phyloP scores from a whole-genome alignment of 35 echinoderm and acorn worm species.

The Apostichopus californicus region DNA sequence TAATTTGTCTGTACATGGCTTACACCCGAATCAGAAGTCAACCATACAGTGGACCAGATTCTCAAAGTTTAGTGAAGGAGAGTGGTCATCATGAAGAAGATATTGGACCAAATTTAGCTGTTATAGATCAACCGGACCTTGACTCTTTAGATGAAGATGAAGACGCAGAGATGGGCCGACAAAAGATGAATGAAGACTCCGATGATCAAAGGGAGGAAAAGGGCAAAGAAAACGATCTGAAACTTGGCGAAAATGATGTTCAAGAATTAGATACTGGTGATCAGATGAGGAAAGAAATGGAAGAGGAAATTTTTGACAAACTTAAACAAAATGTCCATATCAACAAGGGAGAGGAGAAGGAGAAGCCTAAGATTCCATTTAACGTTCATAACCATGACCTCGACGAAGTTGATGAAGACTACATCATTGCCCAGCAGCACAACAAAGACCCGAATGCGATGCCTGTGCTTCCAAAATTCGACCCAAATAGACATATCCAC shows the following conservation, averaged over 20 bases:
- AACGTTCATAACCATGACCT: slow-evolving; percentile 40
- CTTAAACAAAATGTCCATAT: neutral
- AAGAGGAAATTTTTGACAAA: neutral
- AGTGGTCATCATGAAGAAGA: neutral
- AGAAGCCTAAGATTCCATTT: slow-evolving; percentile 31
- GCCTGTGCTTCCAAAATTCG: slow-evolving; percentile 53
- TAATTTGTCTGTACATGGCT: neutral
- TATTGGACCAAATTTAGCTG: slow-evolving; percentile 27
- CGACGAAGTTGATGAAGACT: slow-evolving; percentile 44
- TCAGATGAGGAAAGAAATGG: neutral
- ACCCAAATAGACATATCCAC: slow-evolving; percentile 64
- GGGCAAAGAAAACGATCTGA: neutral
- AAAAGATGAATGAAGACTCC: neutral
- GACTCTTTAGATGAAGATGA: neutral
- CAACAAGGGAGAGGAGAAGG: neutral
- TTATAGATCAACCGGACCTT: neutral
- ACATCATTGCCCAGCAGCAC: slow-evolving; percentile 39
- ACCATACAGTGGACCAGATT: neutral
- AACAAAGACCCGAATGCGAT: slow-evolving; percentile 47
- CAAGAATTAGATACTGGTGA: slow-evolving; percentile 33
- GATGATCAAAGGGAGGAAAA: neutral
- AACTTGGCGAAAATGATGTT: neutral
- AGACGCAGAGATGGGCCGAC: neutral
- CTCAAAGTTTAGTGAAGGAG: neutral
- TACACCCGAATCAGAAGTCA: neutral